Evolutionary conservation across 2,113 vertebrate species (phyloP), one percentile per base, ranked within the genome.

Genomic region (rabbit (Oryctolagus cuniculus)): DNA sequence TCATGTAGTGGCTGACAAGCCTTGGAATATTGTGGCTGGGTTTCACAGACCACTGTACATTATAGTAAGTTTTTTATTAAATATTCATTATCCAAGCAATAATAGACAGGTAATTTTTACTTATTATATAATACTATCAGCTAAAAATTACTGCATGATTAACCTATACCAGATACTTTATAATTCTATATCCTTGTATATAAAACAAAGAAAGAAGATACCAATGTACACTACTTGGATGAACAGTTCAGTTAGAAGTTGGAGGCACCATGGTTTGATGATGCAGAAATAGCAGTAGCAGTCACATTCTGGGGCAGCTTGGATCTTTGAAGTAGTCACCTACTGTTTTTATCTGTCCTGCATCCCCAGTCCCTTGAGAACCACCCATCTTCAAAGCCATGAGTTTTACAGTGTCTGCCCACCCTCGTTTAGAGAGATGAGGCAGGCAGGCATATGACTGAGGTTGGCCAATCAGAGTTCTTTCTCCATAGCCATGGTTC

Each of bases 31-130:
- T 64, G 61, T 58, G 70, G 64, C 44, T 58, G 25, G 38, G 29
- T 27, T 44, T 89, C 58, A 66, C 16, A 84, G 80, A 34, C 58
- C 9, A 61, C 22, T 49, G 53, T 24, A 63, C 53, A 61, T 1
- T 63, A 16, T 66, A 74, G 77, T 27, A 91, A 72, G 16, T 17
- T 89, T 70, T 90, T 61, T 24, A 0, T 67, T 63, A 79, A n/a
- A 63, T 44, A 51, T 61, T 88, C 66, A 81, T 70, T 85, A 80
- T n/a, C 34, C 38, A 92, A 44, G 38, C n/a, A 73, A 38, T 21
- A 82, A 36, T n/a, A 82, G 78, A 82, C 84, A 85, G 63, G 66
- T 19, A 12, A 78, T 24, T 84, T 85, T 94, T 88, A 83, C 64
- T 77, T 78, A 61, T 82, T n/a, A 94, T 13, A 72, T 72, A 91